Percentiles rank a stretch among this genome's conserved stretches.
Conservation (phyloP, 2,113 vertebrate species). For the Pachypanchax playfairii region DNA sequence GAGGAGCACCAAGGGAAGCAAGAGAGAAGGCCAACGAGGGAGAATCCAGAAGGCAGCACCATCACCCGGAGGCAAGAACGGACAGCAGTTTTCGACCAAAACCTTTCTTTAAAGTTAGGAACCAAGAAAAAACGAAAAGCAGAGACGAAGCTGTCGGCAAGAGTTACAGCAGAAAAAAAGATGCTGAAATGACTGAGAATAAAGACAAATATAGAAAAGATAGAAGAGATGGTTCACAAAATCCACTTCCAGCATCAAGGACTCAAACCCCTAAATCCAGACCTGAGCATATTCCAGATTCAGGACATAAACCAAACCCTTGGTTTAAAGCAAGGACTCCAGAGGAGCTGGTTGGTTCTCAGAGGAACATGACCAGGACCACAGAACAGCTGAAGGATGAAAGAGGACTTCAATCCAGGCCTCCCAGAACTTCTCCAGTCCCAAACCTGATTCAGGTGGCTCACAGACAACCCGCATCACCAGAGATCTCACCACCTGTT, state of each 20-base stretch:
- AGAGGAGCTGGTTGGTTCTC: not conserved
- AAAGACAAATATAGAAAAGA: not conserved
- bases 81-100: not conserved
- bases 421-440: not conserved
- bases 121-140: not conserved
- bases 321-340: constrained; percentile 19
- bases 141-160: not conserved
- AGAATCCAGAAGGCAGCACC: constrained; percentile 12
- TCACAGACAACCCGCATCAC: not conserved
- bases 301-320: constrained; percentile 13
- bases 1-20: not conserved
- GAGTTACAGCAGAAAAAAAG: constrained; percentile 13
- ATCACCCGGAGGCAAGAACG: not conserved
- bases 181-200: constrained; percentile 3
- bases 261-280: not conserved
- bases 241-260: not conserved
- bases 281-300: not conserved
- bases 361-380: not conserved
- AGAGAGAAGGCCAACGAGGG: not conserved
- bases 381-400: not conserved
- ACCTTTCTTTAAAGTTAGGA: not conserved
- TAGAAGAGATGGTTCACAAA: not conserved
- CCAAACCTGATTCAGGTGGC: constrained; percentile 10
- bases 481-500: not conserved
- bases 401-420: fast-evolving